phyloP scores from a whole-genome alignment of 2,888 invertebrate genomes.

The Tupiocoris notatus region DNA sequence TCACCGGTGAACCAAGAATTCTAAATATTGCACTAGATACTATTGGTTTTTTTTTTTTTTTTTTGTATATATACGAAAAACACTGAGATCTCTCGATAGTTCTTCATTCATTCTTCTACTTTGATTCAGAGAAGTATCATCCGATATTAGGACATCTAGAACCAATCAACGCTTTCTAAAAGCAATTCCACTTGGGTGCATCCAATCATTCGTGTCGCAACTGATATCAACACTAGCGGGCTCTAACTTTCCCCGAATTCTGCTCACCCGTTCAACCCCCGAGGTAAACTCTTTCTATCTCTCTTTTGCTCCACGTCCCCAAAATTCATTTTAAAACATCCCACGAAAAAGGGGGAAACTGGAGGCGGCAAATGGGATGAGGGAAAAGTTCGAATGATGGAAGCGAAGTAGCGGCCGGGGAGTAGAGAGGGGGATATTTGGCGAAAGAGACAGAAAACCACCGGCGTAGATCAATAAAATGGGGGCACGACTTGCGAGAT shows the following conservation, averaged over 20 bases:
- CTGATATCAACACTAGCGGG: background rate
- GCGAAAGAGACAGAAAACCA: slow-evolving; percentile 6
- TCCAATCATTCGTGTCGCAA: too few species aligned
- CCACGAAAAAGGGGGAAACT: slow-evolving; percentile 9
- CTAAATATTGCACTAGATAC: too few species aligned
- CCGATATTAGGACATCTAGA: too few species aligned
- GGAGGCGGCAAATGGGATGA: background rate
- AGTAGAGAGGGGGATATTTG: background rate
- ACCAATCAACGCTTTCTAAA: too few species aligned
- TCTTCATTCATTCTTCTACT: too few species aligned
- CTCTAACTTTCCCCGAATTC: background rate
- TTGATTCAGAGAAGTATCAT: too few species aligned
- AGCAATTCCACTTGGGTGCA: too few species aligned
- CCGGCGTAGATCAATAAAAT: slow-evolving; percentile 42
- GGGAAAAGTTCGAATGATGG: slow-evolving; percentile 10
- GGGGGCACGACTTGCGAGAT: slow-evolving; percentile 42
- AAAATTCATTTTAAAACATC: slow-evolving; percentile 43
- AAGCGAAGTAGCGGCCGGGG: background rate
- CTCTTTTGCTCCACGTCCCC: slow-evolving; percentile 8
- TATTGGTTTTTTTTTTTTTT: too few species aligned
- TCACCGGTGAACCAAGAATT: too few species aligned
- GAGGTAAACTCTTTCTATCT: background rate
- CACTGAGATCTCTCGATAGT: too few species aligned
- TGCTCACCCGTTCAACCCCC: background rate
- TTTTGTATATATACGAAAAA: too few species aligned